Evolutionary conservation across 2,888 invertebrate species (phyloP), one percentile per base, ranked within the genome.

Genomic region (Nezara viridula): DNA sequence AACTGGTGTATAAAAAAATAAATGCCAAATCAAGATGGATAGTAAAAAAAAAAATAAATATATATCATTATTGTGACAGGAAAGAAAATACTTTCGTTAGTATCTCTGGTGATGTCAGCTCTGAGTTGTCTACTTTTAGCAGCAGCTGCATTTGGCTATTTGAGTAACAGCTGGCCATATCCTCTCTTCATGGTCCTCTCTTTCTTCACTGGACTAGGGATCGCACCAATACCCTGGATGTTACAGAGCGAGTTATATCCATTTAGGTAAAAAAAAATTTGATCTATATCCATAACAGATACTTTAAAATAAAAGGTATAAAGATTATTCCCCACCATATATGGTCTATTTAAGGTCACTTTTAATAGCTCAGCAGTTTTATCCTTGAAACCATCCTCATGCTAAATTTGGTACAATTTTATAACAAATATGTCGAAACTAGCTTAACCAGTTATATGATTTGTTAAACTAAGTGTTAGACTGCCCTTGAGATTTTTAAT

Each of bases 231-330:
- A 27, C 94, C 94, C 2, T 95, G 94, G 94, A 94, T 94, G 91
- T 91, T 95, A 55, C 93, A 94, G 19, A 94, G 94, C 90, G 95
- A 95, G 92, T 93, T 95, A 14, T 95, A 94, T 91, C 94, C 94
- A 0, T 94, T 94, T 91, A 94, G 94, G 94, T 94, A 91, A 55
- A 44, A 6, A 27, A 50, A 40, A 85, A 32, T 2, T 27, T 27
- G 27, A n/a, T n/a, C 1, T 60, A 4, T 14, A 32, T 32, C 32
- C 27, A 60, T 32, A n/a, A 27, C 0, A 60, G 14, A 60, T 14
- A 55, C 10, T 10, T 12, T 55, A 7, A 21, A 4, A 50, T 24
- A 10, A n/a, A 55, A 14, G 3, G n/a, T n/a, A 21, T 4, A 55
- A 55, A n/a, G 4, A 24, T 52, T 55, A 55, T 0, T n/a, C 3